phyloP scores from a whole-genome alignment of 1,140 invertebrate species.

The Popillia japonica region DNA sequence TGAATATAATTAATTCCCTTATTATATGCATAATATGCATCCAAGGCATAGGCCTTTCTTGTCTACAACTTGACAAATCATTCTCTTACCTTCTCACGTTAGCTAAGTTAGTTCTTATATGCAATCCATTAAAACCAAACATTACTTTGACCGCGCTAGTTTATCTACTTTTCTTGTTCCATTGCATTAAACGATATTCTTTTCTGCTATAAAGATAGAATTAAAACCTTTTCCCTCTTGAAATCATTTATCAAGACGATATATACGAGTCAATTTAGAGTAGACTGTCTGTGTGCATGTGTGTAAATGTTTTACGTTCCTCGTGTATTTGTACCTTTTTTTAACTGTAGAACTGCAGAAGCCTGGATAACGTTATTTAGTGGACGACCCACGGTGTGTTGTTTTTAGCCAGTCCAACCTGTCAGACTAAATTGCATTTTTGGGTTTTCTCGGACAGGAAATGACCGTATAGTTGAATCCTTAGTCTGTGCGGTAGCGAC shows the following conservation, averaged over 20 bases:
- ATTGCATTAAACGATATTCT: slow-evolving; percentile 19
- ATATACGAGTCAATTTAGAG: slow-evolving; percentile 11
- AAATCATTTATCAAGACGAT: slow-evolving; percentile 15
- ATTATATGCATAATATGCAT: no score
- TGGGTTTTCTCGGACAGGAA: slow-evolving; percentile 52
- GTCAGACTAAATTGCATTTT: slow-evolving; percentile 53
- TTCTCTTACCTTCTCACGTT: no score
- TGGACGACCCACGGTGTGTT: slow-evolving; percentile 16
- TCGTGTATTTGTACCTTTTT: slow-evolving; percentile 18
- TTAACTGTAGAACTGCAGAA: slow-evolving; percentile 14
- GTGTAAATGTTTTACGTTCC: slow-evolving; percentile 3
- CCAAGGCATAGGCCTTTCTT: no score
- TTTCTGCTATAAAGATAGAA: not conserved
- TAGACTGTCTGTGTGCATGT: slow-evolving; percentile 14
- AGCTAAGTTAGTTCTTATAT: no score
- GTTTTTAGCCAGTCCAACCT: slow-evolving; percentile 40
- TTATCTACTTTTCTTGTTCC: not conserved
- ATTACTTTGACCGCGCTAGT: not conserved
- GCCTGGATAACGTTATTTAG: slow-evolving; percentile 18
- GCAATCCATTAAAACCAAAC: not conserved
- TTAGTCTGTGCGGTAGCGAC: slow-evolving; percentile 37
- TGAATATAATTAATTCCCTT: no score
- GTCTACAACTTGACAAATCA: no score
- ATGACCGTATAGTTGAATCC: slow-evolving; percentile 50
- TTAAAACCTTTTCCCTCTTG: not conserved